Base-by-base conservation (phyloP, 2,888 invertebrate genomes). In the Netelia virgata region DNA sequence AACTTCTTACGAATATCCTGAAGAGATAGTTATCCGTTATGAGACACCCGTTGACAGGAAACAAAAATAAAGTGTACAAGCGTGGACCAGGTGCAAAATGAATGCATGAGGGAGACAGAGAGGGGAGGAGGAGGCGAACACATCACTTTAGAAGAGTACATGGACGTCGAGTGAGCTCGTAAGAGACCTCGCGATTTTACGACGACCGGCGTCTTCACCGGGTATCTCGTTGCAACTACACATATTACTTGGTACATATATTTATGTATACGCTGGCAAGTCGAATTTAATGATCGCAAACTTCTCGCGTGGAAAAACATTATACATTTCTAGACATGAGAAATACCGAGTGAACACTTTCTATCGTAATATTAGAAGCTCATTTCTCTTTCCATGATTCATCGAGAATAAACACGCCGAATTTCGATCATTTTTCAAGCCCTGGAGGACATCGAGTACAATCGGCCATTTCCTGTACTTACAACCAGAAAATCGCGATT, bases 201-300 rank as follows among this genome's bases (percentile, higher is more conserved):
- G 81, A 75, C 74, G 74, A 75, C 59, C 57, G 66, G 41, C 75
- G n/a, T 68, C 28, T 66, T 76, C 57, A 53, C 50, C 14, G 43
- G 47, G 63, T 16, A 50, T 28, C 23, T 59, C 53, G 55, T 59
- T 59, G 20, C 23, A 68, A 76, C 68, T 76, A 59, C 28, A 36
- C n/a, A 36, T 50, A 59, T 59, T 59, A 57, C 64, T 0, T 68
- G 11, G 18, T n/a, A 20, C 43, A 66, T 23, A 63, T 53, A n/a
- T 55, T n/a, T 55, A 55, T 47, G 20, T 43, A 16, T 53, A 23
- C 11, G 36, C 14, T 3, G 16, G 14, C 63, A 53, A 69, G 50
- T 84, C 76, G 64, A 83, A 84, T 63, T 64, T 83, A 83, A 85
- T 80, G 76, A 81, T 75, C 68, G 28, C 23, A n/a, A 57, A 23